A percentile compares a stretch with the other conserved stretches of the same genome.
phyloP scores from a whole-genome alignment of 2,888 invertebrate species.

The Dryococelus australis region DNA sequence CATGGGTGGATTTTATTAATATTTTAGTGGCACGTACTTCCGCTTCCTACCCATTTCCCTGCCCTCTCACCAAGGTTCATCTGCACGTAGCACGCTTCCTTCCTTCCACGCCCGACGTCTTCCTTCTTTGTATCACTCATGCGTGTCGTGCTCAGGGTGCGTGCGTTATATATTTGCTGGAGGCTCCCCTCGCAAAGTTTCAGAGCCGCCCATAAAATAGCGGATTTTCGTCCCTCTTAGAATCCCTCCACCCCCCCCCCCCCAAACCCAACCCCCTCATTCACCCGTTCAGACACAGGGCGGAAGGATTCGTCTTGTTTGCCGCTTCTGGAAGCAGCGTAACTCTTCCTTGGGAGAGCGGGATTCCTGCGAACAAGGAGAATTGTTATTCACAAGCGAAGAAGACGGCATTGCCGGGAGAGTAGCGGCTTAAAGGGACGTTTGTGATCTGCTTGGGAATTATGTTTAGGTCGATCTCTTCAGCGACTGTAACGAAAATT shows the following conservation, averaged over 20 bases:
- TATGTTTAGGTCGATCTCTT: no score
- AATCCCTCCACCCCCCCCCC: background rate
- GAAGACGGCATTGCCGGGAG: background rate
- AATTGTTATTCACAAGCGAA: background rate
- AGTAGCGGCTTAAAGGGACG: no score
- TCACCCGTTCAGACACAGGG: background rate
- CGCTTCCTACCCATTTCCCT: background rate
- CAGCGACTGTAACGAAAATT: no score
- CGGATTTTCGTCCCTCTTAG: background rate
- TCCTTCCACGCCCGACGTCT: background rate
- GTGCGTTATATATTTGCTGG: slow-evolving; percentile 22
- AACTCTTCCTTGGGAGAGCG: background rate
- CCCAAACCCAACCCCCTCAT: background rate
- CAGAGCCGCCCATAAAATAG: slow-evolving; percentile 27
- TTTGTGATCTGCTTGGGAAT: no score
- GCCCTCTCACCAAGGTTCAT: background rate
- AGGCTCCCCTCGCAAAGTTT: background rate
- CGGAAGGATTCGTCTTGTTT: slow-evolving; percentile 9
- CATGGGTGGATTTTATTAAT: background rate
- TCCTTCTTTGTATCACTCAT: background rate
- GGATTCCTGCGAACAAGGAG: background rate
- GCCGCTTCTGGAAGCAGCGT: background rate
- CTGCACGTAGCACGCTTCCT: background rate
- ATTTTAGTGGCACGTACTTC: background rate
- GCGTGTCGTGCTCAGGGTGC: background rate